Percentiles rank a stretch among this genome's conserved stretches.
These are phyloP conservation scores for Rhopilema esculentum DNA, from an alignment of 30 jellyfish, hydroid and myxozoan species.

Conservation along the genomic window DNA sequence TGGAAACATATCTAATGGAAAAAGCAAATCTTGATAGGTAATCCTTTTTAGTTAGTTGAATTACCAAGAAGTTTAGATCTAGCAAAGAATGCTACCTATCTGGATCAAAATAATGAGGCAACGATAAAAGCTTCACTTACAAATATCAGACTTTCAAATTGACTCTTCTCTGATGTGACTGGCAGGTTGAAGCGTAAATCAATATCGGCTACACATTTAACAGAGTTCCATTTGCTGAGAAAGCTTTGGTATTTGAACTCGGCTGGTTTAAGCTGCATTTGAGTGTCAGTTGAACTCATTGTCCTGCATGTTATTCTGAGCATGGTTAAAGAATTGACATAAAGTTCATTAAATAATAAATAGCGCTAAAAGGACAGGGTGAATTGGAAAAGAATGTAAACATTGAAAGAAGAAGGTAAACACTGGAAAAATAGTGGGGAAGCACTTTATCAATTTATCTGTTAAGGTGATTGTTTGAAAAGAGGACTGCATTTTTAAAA, in stretches of 20 bases:
- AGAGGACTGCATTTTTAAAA: too few relatives aligned
- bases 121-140: slow-evolving; percentile 22
- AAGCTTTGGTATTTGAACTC: slow-evolving; percentile 77
- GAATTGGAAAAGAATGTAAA: too few relatives aligned
- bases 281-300: slow-evolving; percentile 54
- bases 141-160: slow-evolving; percentile 65
- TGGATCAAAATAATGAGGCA: not conserved
- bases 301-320: slow-evolving; percentile 79
- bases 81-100: not conserved
- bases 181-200: slow-evolving; percentile 78
- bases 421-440: too few relatives aligned
- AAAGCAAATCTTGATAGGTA: too few relatives aligned
- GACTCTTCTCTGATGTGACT: slow-evolving; percentile 69
- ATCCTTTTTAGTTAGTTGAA: too few relatives aligned
- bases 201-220: slow-evolving; percentile 67
- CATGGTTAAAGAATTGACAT: not conserved
- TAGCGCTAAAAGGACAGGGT: too few relatives aligned
- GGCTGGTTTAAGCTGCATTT: slow-evolving; percentile 82
- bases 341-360: too few relatives aligned
- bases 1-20: too few relatives aligned
- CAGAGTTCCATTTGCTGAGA: slow-evolving; percentile 79
- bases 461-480: too few relatives aligned
- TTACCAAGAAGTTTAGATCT: too few relatives aligned
- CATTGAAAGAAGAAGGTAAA: too few relatives aligned
- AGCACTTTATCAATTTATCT: too few relatives aligned